These are phyloP conservation scores for Andrena camellia DNA, from an alignment of 2,888 invertebrate species.

Conservation along the genomic window DNA sequence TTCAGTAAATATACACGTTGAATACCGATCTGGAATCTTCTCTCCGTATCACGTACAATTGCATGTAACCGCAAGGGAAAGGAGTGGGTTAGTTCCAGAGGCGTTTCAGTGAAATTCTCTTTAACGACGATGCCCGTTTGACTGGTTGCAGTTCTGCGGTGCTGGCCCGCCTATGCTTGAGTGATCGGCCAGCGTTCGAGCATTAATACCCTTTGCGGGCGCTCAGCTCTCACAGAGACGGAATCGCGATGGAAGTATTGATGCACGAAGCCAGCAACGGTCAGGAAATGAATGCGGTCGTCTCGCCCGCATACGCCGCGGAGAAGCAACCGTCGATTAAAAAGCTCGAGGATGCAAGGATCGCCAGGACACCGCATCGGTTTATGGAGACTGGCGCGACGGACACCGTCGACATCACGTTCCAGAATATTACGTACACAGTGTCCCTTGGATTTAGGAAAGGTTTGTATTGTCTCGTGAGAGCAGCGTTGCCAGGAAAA, in stretches of 20 bases:
- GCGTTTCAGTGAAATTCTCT: no score
- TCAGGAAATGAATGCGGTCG: conserved; percentile 48
- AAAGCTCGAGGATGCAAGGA: not conserved
- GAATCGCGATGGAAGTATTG: conserved; percentile 79
- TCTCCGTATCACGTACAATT: no score
- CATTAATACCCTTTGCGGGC: conserved; percentile 10
- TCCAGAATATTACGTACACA: conserved; percentile 90
- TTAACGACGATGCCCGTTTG: conserved; percentile 4
- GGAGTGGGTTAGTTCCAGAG: no score
- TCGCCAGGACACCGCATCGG: not conserved
- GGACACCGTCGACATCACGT: conserved; percentile 90
- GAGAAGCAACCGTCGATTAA: not conserved
- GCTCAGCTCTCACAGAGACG: conserved; percentile 19
- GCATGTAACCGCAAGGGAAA: no score
- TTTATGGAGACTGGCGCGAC: conserved; percentile 30
- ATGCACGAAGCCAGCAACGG: conserved; percentile 81
- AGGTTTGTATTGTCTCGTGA: conserved; percentile 86
- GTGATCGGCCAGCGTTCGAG: conserved; percentile 28
- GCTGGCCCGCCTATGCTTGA: conserved; percentile 14
- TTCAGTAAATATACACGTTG: no score
- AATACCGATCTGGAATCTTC: no score
- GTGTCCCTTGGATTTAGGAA: conserved; percentile 91
- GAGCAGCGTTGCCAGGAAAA: no score
- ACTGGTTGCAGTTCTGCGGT: conserved; percentile 24
- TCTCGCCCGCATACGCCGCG: conserved; percentile 19